phyloP scores from a whole-genome alignment of 2,113 vertebrate species.

The Galemys pyrenaicus region DNA sequence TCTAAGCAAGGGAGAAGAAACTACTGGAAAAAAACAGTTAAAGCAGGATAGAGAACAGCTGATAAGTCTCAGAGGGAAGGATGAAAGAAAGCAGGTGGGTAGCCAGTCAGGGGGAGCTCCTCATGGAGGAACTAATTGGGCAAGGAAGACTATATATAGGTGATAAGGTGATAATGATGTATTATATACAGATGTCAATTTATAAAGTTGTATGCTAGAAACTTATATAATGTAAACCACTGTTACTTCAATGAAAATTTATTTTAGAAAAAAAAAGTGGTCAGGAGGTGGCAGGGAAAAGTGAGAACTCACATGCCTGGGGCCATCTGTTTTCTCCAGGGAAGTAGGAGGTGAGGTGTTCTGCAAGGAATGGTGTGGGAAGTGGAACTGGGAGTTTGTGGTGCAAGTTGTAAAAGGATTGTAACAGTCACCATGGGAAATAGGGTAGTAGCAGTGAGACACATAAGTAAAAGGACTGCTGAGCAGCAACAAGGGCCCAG shows the following conservation, averaged over 20 bases:
- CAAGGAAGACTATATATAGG: not conserved
- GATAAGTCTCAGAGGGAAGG: not conserved
- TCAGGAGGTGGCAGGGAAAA: not conserved
- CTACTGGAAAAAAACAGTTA: not conserved
- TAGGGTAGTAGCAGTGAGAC: not conserved
- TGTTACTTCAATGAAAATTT: not conserved
- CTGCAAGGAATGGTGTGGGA: not conserved
- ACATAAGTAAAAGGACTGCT: slow-evolving; percentile 6
- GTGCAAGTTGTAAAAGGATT: not conserved
- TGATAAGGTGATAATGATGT: not conserved
- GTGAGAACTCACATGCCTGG: not conserved
- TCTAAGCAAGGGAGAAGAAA: not conserved
- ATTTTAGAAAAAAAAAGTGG: not conserved
- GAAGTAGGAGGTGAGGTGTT: not conserved
- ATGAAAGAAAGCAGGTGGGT: not conserved
- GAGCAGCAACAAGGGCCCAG: slow-evolving; percentile 22
- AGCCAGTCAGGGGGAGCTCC: not conserved
- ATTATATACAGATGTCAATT: not conserved
- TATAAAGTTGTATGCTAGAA: not conserved
- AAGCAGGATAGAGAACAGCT: not conserved
- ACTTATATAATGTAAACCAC: not conserved
- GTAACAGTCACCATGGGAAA: slow-evolving; percentile 2
- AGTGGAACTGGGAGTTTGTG: not conserved
- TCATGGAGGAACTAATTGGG: not conserved
- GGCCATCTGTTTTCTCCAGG: slow-evolving; percentile 52